Percentiles rank a stretch among this genome's conserved stretches.
phyloP scores from a whole-genome alignment of 2,797 vertebrate genomes.

The Hirundo rustica region DNA sequence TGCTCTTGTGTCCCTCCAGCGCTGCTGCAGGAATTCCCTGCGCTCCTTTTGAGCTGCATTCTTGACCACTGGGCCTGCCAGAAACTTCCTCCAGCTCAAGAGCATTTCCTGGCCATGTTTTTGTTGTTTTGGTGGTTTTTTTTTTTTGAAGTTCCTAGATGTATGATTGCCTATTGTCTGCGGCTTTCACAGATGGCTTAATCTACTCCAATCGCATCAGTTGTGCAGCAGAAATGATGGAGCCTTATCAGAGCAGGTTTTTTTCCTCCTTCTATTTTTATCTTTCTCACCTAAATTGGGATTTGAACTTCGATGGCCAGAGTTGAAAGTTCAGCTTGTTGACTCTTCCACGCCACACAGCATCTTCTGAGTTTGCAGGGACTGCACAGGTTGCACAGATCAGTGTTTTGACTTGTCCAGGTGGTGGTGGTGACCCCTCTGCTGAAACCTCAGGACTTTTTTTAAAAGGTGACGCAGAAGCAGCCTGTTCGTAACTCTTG shows the following conservation, averaged over 20 bases:
- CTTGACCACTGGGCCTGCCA: slow-evolving; percentile 62
- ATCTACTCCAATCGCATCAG: slow-evolving; percentile 54
- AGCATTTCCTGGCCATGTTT: slow-evolving; percentile 62
- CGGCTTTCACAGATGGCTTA: slow-evolving; percentile 60
- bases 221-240: slow-evolving; percentile 28
- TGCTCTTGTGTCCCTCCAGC: neutral
- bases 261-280: slow-evolving; percentile 53
- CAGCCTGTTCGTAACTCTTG: neutral
- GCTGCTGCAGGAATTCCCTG: neutral
- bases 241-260: slow-evolving; percentile 41
- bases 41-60: slow-evolving; percentile 56
- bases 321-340: slow-evolving; percentile 25
- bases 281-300: slow-evolving; percentile 55
- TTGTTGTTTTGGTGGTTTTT: too few relatives aligned
- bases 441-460: neutral
- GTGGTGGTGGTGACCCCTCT: neutral
- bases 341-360: neutral
- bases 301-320: slow-evolving; percentile 16
- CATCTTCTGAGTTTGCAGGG: neutral
- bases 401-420: neutral
- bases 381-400: accelerated
- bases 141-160: slow-evolving; percentile 67
- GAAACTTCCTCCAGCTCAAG: slow-evolving; percentile 63
- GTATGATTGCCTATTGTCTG: slow-evolving; percentile 70
- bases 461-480: neutral